These are phyloP conservation scores for Linnaemya vulpina DNA, from an alignment of 2,888 invertebrate species.

Conservation along the genomic window DNA sequence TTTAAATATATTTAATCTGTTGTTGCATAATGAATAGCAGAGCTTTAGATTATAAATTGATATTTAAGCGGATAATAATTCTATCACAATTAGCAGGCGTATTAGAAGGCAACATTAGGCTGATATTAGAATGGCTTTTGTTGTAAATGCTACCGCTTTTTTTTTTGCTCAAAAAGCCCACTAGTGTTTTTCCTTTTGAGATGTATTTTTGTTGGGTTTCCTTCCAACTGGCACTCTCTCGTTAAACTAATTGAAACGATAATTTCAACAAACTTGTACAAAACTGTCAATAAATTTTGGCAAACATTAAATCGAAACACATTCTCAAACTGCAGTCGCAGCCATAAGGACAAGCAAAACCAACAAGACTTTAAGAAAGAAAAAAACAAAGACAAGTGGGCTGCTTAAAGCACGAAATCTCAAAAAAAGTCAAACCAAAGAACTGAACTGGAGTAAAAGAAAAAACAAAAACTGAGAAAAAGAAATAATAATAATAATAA, in stretches of 20 bases:
- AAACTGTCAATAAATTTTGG: conserved; percentile 70
- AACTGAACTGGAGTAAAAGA: conserved; percentile 28
- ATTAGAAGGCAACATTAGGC: conserved; percentile 35
- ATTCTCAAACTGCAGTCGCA: conserved; percentile 33
- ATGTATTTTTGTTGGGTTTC: background rate
- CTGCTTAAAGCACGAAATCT: conserved; percentile 54
- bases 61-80: background rate
- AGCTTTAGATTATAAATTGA: background rate
- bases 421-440: conserved; percentile 1
- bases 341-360: conserved; percentile 24
- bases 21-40: background rate
- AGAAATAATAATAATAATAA: conserved; percentile 28
- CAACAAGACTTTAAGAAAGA: conserved; percentile 40
- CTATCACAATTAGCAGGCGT: conserved; percentile 37
- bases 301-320: conserved; percentile 60
- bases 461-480: background rate
- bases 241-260: conserved; percentile 68
- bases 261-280: conserved; percentile 70
- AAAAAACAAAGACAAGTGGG: conserved; percentile 62
- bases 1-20: conserved; percentile 22
- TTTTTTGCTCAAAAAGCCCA: conserved; percentile 44
- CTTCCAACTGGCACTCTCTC: conserved; percentile 29
- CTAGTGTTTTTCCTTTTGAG: conserved; percentile 51
- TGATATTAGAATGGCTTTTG: background rate
- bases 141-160: conserved; percentile 6